Evolutionary conservation across 2,888 invertebrate species (phyloP).

Genomic region (Dinocampus coccinellae): DNA sequence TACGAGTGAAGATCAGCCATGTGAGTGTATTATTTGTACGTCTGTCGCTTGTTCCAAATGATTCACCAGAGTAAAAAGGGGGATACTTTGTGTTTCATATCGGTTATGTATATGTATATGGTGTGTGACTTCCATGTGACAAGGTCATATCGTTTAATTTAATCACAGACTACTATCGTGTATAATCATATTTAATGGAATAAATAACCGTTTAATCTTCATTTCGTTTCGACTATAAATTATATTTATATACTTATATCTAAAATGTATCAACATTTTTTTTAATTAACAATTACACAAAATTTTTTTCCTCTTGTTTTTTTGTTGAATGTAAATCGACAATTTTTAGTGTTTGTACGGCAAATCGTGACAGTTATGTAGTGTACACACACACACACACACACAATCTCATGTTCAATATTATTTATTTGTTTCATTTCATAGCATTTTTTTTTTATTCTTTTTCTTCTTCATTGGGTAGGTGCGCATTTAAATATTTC

Average conservation of each 20-base stretch:
- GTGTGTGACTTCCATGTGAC: neutral
- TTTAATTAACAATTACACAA: no score
- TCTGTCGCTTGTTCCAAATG: neutral
- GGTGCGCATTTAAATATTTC: neutral
- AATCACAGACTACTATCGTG: neutral
- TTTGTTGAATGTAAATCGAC: neutral
- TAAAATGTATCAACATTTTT: no score
- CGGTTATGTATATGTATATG: neutral
- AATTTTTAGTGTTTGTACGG: neutral
- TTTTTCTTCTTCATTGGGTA: no score
- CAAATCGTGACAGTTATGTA: neutral
- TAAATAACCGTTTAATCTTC: neutral
- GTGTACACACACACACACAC: no score
- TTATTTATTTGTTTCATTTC: neutral
- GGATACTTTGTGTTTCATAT: neutral
- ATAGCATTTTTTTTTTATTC: constrained; percentile 3
- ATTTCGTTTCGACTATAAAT: neutral
- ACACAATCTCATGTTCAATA: neutral
- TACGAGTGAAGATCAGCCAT: neutral
- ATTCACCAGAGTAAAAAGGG: neutral
- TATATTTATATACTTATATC: no score
- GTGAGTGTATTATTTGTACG: neutral
- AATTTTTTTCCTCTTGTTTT: neutral
- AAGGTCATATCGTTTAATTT: neutral
- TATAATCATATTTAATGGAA: neutral